Conservation (phyloP, 2,113 vertebrate species). For the Cettia cetti region DNA sequence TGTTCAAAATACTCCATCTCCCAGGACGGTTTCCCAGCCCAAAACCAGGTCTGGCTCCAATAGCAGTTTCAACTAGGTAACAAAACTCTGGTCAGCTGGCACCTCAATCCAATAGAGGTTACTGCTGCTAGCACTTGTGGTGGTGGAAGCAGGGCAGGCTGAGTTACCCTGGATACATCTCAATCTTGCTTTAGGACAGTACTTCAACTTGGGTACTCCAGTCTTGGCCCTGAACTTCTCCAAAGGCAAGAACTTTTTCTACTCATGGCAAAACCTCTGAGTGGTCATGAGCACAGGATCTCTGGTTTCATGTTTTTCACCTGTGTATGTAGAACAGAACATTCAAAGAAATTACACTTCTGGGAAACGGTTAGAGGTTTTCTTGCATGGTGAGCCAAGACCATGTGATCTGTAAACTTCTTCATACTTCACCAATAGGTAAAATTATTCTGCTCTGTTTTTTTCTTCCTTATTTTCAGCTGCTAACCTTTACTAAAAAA, state of each 20-base stretch:
- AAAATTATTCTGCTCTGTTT: not conserved
- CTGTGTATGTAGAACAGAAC: not conserved
- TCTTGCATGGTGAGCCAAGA: not conserved
- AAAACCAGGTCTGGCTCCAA: not conserved
- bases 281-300: not conserved
- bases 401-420: not conserved
- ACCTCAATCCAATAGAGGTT: not conserved
- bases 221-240: not conserved
- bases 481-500: constrained; percentile 14
- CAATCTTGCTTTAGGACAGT: accelerated
- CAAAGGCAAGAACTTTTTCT: not conserved
- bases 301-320: not conserved
- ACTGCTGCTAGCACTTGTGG: not conserved
- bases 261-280: not conserved
- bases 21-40: not conserved
- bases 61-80: not conserved
- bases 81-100: not conserved
- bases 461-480: not conserved
- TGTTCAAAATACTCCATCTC: not conserved
- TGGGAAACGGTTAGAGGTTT: not conserved
- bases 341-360: not conserved
- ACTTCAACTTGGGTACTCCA: not conserved
- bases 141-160: not conserved
- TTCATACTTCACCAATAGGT: not conserved
- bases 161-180: not conserved